Base-by-base conservation (phyloP, 2,888 invertebrate genomes). In the Volucella inanis region DNA sequence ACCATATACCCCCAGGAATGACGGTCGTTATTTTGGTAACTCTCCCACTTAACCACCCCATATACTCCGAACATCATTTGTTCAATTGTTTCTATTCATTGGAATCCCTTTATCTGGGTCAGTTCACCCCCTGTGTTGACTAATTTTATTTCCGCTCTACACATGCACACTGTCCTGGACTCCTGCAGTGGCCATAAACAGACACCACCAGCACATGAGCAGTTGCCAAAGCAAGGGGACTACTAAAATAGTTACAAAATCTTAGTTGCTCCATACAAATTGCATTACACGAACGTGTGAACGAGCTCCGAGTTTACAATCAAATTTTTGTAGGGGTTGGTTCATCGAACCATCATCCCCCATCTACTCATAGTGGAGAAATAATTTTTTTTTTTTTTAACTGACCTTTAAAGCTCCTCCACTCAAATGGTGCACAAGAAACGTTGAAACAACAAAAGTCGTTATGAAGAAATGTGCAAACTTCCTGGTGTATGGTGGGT, bases 51-150 rank as follows among this genome's bases (percentile, higher is more conserved):
- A 55, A 61, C 76, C n/a, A 67, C 68, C 49, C 6, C 0, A 6
- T 31, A 31, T 31, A 31, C 0, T 0, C 31, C 31, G 31, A 31
- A 31, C 77, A 78, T 61, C 15, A 50, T 72, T 72, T 67, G 54
- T 74, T 68, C 74, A 61, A 80, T 79, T 84, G 84, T 80, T 71
- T 80, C 71, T 61, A 65, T 74, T 70, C 59, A 43, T 65, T 22
- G 47, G 22, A 83, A 71, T 77, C 67, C 71, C 49, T 79, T 72
- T 76, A 80, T 80, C 71, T 80, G 43, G 80, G 84, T 80, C 80
- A 75, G 11, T 67, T 57, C 65, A 71, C 77, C 68, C 79, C 65
- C 61, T 65, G 41, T 61, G 75, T 80, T 71, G 84, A 76, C 80
- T 84, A 84, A 84, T 84, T 84, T 84, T 67, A 65, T 80, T 71